Conservation (phyloP, 2,888 invertebrate species). For the Drosophila prolongata region DNA sequence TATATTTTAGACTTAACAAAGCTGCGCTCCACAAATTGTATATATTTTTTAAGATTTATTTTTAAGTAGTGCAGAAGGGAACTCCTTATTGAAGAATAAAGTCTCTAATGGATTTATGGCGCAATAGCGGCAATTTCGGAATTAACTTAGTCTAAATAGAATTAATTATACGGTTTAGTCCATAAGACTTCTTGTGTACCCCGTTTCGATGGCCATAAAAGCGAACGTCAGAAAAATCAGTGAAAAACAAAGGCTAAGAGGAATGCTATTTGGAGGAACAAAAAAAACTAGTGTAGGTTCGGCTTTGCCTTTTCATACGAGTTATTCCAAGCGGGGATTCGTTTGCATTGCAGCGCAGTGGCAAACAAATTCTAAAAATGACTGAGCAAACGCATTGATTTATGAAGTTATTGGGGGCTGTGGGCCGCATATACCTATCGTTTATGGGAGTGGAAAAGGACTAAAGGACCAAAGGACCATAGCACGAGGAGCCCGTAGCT, state of each 20-base stretch:
- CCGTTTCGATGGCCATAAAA: neutral
- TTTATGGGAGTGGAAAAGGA: neutral
- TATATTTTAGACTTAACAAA: too few relatives aligned
- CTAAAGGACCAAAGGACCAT: neutral
- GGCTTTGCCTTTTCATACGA: constrained; percentile 23
- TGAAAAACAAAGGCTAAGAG: constrained; percentile 4
- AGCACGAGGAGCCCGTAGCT: constrained; percentile 3
- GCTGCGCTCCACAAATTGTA: too few relatives aligned
- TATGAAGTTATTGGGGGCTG: constrained; percentile 72
- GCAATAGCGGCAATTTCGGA: too few relatives aligned
- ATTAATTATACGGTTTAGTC: neutral
- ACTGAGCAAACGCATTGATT: constrained; percentile 80
- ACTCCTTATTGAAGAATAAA: too few relatives aligned
- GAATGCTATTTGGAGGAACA: constrained; percentile 1
- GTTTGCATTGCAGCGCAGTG: constrained; percentile 34
- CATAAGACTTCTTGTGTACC: neutral
- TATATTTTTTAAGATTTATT: too few relatives aligned
- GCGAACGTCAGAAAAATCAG: constrained; percentile 8
- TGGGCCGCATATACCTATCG: neutral
- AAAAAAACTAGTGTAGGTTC: constrained; percentile 17
- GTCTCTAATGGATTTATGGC: too few relatives aligned
- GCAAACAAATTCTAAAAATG: constrained; percentile 78
- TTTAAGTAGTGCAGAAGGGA: too few relatives aligned
- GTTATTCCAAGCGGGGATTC: constrained; percentile 26
- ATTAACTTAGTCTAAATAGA: neutral